These are phyloP conservation scores for Clivina fossor DNA, from an alignment of 2,888 invertebrate genomes.

Conservation along the genomic window DNA sequence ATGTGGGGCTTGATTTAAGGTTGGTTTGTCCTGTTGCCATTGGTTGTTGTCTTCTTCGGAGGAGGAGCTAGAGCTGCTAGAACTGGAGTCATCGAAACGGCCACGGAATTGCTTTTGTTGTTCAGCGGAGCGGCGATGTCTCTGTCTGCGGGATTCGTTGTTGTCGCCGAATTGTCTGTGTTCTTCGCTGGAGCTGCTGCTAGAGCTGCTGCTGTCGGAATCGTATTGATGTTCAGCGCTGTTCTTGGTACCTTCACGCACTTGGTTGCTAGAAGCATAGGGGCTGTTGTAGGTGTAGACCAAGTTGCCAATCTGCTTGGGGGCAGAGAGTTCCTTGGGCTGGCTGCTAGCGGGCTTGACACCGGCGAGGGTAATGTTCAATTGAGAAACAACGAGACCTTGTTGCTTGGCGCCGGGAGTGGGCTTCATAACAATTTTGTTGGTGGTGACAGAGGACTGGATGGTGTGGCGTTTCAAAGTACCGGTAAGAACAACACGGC, in stretches of 20 bases:
- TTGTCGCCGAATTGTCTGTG: slow-evolving; percentile 49
- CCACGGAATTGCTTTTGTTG: slow-evolving; percentile 43
- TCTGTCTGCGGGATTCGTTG: slow-evolving; percentile 66
- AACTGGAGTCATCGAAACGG: slow-evolving; percentile 32
- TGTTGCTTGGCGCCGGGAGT: slow-evolving; percentile 61
- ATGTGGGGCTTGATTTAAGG: slow-evolving; percentile 51
- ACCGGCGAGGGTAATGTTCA: slow-evolving; percentile 56
- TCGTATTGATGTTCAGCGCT: slow-evolving; percentile 36
- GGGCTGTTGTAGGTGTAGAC: slow-evolving; percentile 58
- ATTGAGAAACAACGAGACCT: slow-evolving; percentile 63
- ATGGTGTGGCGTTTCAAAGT: slow-evolving; percentile 61
- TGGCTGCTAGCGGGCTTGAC: slow-evolving; percentile 49
- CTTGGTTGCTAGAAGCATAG: slow-evolving; percentile 46
- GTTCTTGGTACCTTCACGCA: slow-evolving; percentile 33
- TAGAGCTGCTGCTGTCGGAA: slow-evolving; percentile 33
- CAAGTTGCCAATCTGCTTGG: slow-evolving; percentile 56
- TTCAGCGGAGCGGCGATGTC: slow-evolving; percentile 35
- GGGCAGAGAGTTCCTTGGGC: slow-evolving; percentile 53
- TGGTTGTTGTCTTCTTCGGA: slow-evolving; percentile 39
- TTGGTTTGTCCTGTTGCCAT: slow-evolving; percentile 45
- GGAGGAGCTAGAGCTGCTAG: slow-evolving; percentile 35
- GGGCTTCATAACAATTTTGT: slow-evolving; percentile 63
- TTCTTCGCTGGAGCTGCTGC: slow-evolving; percentile 39
- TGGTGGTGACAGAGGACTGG: slow-evolving; percentile 65
- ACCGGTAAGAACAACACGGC: slow-evolving; percentile 60